A percentile compares a stretch with the other conserved stretches of the same genome.
Conservation (phyloP, 2,888 invertebrate species). For the Argyra leucocephala region DNA sequence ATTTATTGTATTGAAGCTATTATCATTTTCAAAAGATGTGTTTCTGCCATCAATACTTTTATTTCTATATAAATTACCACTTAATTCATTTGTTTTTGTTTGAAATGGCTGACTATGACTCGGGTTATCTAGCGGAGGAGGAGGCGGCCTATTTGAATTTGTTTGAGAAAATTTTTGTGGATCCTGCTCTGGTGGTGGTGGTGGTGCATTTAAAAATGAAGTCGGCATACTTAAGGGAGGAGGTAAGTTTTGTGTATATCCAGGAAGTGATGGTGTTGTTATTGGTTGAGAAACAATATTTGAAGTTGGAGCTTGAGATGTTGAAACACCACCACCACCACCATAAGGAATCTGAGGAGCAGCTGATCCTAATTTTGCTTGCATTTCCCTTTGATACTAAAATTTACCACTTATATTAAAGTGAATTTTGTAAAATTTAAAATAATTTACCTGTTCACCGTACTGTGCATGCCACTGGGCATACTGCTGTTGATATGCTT, state of each 20-base stretch:
- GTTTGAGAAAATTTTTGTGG: not conserved
- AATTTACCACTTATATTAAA: too few species aligned
- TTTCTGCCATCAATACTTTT: not conserved
- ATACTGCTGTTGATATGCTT: conserved; percentile 41
- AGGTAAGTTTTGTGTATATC: conserved; percentile 23
- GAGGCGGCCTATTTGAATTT: conserved; percentile 22
- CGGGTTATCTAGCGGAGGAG: conserved; percentile 16
- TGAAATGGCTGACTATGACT: too few species aligned
- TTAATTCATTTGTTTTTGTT: not conserved
- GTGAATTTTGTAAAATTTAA: not conserved
- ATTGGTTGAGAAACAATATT: conserved; percentile 20
- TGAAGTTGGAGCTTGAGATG: conserved; percentile 23
- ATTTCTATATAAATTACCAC: not conserved
- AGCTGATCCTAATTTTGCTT: conserved; percentile 31
- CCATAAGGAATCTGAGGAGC: conserved; percentile 19
- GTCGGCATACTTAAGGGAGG: conserved; percentile 15
- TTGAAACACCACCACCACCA: conserved; percentile 19
- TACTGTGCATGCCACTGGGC: conserved; percentile 44
- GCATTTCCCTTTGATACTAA: conserved; percentile 43
- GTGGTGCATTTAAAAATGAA: not conserved
- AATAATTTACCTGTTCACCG: conserved; percentile 38
- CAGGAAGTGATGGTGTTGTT: conserved; percentile 15
- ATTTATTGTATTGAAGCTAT: not conserved
- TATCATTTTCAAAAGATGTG: not conserved
- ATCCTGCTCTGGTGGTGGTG: conserved; percentile 8